phyloP scores from a whole-genome alignment of 2,888 invertebrate species.

The Hartigia nigra region DNA sequence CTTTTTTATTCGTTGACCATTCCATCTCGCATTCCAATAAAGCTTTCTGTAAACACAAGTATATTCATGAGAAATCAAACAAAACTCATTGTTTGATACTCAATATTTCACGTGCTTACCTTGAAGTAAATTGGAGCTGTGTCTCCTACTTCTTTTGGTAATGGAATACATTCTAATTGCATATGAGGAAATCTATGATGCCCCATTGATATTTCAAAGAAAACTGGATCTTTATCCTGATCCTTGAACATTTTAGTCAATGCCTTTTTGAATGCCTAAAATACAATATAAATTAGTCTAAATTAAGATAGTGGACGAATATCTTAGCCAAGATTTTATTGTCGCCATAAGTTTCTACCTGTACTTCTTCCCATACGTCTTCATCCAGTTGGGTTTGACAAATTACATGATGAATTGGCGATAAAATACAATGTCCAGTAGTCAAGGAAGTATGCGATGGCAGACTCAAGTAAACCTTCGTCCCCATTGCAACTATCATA shows the following conservation, averaged over 20 bases:
- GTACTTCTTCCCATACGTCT: conserved; percentile 92
- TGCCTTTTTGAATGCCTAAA: conserved; percentile 79
- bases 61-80: background rate
- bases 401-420: conserved; percentile 83
- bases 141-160: conserved; percentile 85
- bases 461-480: conserved; percentile 85
- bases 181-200: conserved; percentile 85
- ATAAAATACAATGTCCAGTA: conserved; percentile 86
- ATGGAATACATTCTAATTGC: conserved; percentile 88
- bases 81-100: background rate
- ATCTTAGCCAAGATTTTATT: background rate
- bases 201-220: conserved; percentile 88
- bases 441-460: conserved; percentile 85
- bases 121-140: conserved; percentile 96
- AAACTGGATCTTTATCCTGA: conserved; percentile 83
- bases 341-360: conserved; percentile 66
- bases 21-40: conserved; percentile 94
- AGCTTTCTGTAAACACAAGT: conserved; percentile 75
- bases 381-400: conserved; percentile 90
- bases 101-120: conserved; percentile 55
- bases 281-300: conserved; percentile 36
- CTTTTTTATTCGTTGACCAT: conserved; percentile 95
- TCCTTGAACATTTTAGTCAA: conserved; percentile 82
- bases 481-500: conserved; percentile 83
- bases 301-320: conserved; percentile 10